Conservation (phyloP, 2,888 invertebrate genomes). For the Conistra vaccinii region DNA sequence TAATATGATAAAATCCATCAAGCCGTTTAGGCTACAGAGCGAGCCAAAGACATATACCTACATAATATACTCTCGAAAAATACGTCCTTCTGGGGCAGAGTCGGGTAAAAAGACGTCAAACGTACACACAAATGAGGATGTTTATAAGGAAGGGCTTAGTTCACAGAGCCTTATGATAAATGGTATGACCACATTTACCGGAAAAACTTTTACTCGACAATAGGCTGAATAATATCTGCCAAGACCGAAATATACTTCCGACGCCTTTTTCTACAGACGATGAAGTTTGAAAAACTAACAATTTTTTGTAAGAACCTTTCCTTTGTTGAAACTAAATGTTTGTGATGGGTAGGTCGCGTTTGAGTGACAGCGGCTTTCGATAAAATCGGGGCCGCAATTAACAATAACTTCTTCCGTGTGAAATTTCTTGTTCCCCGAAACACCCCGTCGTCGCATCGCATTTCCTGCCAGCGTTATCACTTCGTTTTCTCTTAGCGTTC, state of each 20-base stretch:
- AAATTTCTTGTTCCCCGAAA: no score
- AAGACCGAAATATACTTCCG: conserved; percentile 13
- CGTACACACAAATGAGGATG: not conserved
- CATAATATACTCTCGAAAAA: no score
- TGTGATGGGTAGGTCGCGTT: not conserved
- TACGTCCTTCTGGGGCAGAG: no score
- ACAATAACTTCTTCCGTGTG: no score
- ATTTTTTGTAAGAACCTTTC: not conserved
- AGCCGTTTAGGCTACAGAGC: no score
- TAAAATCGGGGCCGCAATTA: not conserved
- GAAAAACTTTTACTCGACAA: conserved; percentile 1
- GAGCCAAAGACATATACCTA: no score
- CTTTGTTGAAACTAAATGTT: conserved; percentile 29
- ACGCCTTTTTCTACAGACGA: not conserved
- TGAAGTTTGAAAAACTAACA: conserved; percentile 7
- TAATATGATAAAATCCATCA: no score
- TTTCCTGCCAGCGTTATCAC: no score
- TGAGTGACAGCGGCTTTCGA: conserved; percentile 25
- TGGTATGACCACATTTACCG: not conserved
- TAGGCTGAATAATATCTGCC: not conserved
- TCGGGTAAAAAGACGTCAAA: not conserved
- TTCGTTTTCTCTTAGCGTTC: no score
- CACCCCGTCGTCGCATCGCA: no score
- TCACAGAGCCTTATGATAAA: not conserved
- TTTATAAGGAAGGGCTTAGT: not conserved